A percentile compares a stretch with the other conserved stretches of the same genome.
These are phyloP conservation scores for Hemistola chrysoprasaria DNA, from an alignment of 2,888 invertebrate species.

Conservation along the genomic window DNA sequence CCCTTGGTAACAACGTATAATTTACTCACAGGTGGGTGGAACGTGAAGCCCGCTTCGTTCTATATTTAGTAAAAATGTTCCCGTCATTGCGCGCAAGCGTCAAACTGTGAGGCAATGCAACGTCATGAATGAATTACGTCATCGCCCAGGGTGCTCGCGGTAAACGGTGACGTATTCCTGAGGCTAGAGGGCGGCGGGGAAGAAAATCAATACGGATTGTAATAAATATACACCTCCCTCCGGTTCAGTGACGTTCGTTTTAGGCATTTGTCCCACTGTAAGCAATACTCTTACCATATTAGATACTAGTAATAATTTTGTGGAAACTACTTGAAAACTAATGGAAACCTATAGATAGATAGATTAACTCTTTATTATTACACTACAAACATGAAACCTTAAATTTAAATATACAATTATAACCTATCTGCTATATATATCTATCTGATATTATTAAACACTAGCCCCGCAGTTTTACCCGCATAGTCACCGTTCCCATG, in stretches of 20 bases:
- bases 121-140: conserved; percentile 62
- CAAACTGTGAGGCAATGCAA: conserved; percentile 50
- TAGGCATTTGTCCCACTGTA: conserved; percentile 31
- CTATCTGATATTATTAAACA: too few species aligned
- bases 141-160: conserved; percentile 40
- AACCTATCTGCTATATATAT: too few species aligned
- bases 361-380: too few species aligned
- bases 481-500: too few species aligned
- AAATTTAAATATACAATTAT: too few species aligned
- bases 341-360: too few species aligned
- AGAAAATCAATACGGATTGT: conserved; percentile 52
- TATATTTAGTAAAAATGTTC: conserved; percentile 28
- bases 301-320: conserved; percentile 6
- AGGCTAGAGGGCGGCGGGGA: conserved; percentile 38
- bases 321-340: too few species aligned
- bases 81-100: conserved; percentile 53
- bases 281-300: conserved; percentile 19
- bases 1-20: conserved; percentile 10
- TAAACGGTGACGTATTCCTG: conserved; percentile 60
- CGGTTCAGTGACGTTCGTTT: conserved; percentile 64
- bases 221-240: conserved; percentile 45
- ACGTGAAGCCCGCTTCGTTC: conserved; percentile 23
- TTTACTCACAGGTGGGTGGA: conserved; percentile 5
- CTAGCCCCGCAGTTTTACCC: too few species aligned
- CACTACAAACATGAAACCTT: too few species aligned